Evolutionary conservation across 2,888 invertebrate genomes (phyloP).

Genomic region (Erpobdella octoculata): DNA sequence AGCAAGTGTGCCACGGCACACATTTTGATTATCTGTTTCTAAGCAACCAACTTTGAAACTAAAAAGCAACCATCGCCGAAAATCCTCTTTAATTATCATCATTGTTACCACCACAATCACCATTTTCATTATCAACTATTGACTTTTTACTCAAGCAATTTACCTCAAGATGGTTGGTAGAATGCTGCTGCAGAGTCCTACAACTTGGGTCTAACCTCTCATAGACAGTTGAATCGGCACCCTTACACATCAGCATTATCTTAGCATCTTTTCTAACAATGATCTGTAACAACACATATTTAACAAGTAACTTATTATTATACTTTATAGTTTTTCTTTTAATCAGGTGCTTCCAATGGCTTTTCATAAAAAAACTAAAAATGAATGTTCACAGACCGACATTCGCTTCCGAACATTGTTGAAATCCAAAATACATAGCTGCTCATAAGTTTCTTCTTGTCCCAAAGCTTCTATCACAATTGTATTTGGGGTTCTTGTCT

Average conservation of each 20-base stretch:
- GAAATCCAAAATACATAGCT: conserved; percentile 95
- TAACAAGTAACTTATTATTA: background rate
- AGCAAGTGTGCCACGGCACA: too few relatives aligned
- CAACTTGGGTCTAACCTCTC: conserved; percentile 75
- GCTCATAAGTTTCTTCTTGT: conserved; percentile 65
- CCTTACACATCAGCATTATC: conserved; percentile 82
- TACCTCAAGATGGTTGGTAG: conserved; percentile 88
- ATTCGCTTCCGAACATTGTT: conserved; percentile 97
- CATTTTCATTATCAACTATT: background rate
- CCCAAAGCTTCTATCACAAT: conserved; percentile 54
- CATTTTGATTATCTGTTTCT: too few relatives aligned
- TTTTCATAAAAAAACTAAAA: background rate
- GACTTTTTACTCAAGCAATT: conserved; percentile 49
- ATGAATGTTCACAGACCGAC: conserved; percentile 66
- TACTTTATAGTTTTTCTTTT: background rate
- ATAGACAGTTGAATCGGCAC: conserved; percentile 91
- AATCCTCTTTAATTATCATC: background rate
- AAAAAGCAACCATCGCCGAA: background rate
- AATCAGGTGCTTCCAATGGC: background rate
- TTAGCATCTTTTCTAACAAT: conserved; percentile 47
- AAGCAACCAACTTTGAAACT: too few relatives aligned
- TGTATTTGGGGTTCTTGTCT: conserved; percentile 26
- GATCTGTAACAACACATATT: conserved; percentile 39
- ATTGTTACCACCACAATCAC: background rate
- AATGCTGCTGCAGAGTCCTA: conserved; percentile 67